Evolutionary conservation across 2,797 vertebrate genomes (phyloP).

Genomic region (Smutsia gigantea): DNA sequence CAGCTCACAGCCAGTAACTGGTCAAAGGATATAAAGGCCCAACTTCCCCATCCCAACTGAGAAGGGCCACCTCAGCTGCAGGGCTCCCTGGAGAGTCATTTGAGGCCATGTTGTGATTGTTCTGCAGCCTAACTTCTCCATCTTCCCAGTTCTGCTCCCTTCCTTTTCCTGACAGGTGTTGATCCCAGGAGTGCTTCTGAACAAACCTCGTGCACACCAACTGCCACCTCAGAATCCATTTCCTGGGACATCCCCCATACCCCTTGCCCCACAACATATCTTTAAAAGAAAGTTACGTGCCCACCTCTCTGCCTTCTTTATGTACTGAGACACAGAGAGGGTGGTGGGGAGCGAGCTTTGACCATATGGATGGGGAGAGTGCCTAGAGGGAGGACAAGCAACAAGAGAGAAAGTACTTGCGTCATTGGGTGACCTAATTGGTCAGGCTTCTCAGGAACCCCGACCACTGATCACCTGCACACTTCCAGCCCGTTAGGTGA

Average conservation of each 20-base stretch:
- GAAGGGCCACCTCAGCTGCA: neutral
- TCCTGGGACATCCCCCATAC: neutral
- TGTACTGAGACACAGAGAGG: neutral
- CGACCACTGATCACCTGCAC: neutral
- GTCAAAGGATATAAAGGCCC: neutral
- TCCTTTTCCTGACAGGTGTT: neutral
- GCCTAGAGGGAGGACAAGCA: neutral
- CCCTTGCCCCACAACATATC: neutral
- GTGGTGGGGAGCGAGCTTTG: neutral
- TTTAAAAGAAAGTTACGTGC: constrained; percentile 16
- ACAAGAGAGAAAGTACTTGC: neutral
- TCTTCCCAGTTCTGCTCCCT: neutral
- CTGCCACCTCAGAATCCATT: neutral
- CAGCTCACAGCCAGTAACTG: neutral
- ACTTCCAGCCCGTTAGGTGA: neutral
- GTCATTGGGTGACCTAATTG: neutral
- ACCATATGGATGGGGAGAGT: neutral
- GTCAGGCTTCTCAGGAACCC: neutral
- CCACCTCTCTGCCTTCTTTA: neutral
- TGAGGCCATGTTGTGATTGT: neutral
- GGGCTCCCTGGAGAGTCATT: neutral
- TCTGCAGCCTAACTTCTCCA: neutral
- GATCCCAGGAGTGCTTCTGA: neutral
- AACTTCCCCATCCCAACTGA: neutral
- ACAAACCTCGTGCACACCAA: neutral